Evolutionary conservation across 2,113 vertebrate genomes (phyloP), one percentile per base, ranked within the genome.

Genomic region (Muscicapa adusta): DNA sequence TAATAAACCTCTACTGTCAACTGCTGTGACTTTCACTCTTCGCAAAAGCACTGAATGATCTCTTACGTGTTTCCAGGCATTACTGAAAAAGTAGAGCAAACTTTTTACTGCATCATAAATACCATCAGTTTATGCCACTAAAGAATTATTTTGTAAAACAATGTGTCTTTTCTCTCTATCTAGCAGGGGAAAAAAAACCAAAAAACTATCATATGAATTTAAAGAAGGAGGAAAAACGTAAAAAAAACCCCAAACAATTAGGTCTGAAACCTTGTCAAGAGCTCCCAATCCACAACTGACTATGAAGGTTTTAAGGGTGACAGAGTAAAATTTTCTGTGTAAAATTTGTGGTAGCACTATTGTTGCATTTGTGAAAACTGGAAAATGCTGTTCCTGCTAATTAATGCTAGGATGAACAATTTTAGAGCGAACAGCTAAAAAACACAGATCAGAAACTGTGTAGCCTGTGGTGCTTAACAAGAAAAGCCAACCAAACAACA

Each of bases 231-330:
- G 14, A 14, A 13, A 81, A 72, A 54, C 47, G 13, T 14, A 8
- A 62, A 61, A 61, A 20, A 61, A 71, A 11, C 8, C 13, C 8
- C 4, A 26, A 72, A 61, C 2, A 9, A 6, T 61, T 53, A 43
- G 3, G 5, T 58, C 38, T 57, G 47, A 61, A 88, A 79, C 4
- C 4, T 38, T 48, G 10, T n/a, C 29, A 89, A 68, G 20, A 48
- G 36, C 26, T 31, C 11, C 8, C 19, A 4, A 0, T 0, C 5
- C 5, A 10, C 38, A 77, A 8, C 3, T 24, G 10, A 18, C 70
- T 78, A 51, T 4, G 3, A 42, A 25, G 1, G n/a, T 56, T 56
- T 63, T 80, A 89, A 67, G n/a, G 18, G 25, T 43, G 18, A 73
- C 2, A 33, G 78, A 82, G 18, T 42, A 29, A 58, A 60, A 48